Percentiles rank a stretch among this genome's conserved stretches.
Evolutionary conservation across 2,113 vertebrate species (phyloP).

Genomic region (pig (Sus scrofa)): DNA sequence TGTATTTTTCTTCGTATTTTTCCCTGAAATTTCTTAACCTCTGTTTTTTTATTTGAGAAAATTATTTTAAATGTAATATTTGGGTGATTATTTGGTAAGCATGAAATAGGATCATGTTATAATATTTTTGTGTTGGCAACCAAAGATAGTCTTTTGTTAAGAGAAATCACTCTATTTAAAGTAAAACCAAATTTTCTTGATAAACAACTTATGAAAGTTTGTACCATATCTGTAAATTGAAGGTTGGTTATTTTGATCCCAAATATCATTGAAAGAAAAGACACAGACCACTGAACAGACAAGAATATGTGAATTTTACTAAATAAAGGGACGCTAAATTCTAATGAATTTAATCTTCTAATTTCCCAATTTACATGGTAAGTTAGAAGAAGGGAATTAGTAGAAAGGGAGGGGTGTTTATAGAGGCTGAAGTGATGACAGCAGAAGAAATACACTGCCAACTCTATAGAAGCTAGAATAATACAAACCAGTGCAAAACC

Average conservation of each 20-base stretch:
- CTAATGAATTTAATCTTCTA: background rate
- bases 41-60: slow-evolving; percentile 27
- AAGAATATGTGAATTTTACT: slow-evolving; percentile 2
- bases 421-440: background rate
- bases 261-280: slow-evolving; percentile 2
- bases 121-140: slow-evolving; percentile 38
- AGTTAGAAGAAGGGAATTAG: background rate
- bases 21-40: slow-evolving; percentile 42
- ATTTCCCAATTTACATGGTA: background rate
- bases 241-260: background rate
- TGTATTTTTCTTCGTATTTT: slow-evolving; percentile 10
- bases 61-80: slow-evolving; percentile 44
- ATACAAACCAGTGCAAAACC: background rate
- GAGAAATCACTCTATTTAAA: slow-evolving; percentile 4
- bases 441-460: background rate
- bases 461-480: background rate
- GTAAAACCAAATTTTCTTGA: background rate
- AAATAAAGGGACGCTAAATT: background rate
- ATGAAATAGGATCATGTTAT: background rate
- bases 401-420: background rate
- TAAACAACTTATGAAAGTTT: background rate
- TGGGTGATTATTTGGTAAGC: background rate
- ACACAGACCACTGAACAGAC: background rate
- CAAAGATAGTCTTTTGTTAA: slow-evolving; percentile 33
- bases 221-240: background rate